Evolutionary conservation across 2,113 vertebrate genomes (phyloP).

Genomic region (Onychorhynchus coronatus): DNA sequence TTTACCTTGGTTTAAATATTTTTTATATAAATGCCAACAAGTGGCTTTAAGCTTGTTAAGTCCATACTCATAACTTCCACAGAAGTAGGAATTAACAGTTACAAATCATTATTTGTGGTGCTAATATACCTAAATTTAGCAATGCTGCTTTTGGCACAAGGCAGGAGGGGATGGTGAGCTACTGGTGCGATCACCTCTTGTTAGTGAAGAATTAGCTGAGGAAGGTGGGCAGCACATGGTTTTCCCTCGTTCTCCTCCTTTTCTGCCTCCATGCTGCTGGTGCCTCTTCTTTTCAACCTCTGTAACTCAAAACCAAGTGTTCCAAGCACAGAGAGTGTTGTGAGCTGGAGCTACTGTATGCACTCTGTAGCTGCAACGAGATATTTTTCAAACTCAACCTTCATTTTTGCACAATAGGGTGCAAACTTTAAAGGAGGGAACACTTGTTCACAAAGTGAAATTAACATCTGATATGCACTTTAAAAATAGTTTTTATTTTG

Average conservation of each 20-base stretch:
- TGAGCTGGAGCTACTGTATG: neutral
- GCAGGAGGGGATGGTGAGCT: neutral
- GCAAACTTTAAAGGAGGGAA: neutral
- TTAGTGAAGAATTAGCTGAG: neutral
- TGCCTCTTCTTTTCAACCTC: neutral
- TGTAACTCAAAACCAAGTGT: neutral
- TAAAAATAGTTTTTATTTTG: neutral
- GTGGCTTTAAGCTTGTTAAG: neutral
- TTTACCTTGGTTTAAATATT: neutral
- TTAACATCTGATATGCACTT: neutral
- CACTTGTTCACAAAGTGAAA: neutral
- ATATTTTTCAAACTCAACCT: neutral
- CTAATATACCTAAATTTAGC: neutral
- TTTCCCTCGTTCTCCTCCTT: neutral
- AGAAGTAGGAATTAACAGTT: neutral
- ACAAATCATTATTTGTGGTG: neutral
- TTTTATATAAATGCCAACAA: neutral
- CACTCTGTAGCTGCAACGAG: neutral
- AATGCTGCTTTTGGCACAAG: neutral
- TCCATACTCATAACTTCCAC: neutral
- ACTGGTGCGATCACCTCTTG: neutral
- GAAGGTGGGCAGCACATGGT: neutral
- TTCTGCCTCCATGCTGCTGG: neutral
- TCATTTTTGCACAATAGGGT: neutral
- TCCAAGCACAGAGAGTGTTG: neutral